phyloP scores from a whole-genome alignment of 2,113 vertebrate genomes.

The Anser cygnoides region DNA sequence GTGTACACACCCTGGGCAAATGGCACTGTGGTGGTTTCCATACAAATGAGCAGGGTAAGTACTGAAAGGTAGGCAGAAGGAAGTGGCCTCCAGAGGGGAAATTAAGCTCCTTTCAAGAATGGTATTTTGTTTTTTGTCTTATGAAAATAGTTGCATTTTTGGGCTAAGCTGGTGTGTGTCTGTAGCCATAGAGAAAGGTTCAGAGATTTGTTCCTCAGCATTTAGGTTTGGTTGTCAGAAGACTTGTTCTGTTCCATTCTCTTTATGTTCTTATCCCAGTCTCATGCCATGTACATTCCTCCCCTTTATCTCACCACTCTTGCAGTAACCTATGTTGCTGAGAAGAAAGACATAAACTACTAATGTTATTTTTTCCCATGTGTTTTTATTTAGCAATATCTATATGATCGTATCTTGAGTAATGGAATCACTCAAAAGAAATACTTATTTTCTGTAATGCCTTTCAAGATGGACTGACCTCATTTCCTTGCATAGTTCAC shows the following conservation, averaged over 20 bases:
- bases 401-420: not conserved
- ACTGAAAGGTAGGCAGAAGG: not conserved
- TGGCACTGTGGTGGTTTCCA: not conserved
- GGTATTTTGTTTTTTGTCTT: not conserved
- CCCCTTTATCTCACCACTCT: not conserved
- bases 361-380: not conserved
- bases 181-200: not conserved
- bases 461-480: not conserved
- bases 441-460: not conserved
- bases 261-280: not conserved
- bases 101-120: not conserved
- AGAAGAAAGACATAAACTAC: not conserved
- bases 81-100: not conserved
- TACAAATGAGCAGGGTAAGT: not conserved
- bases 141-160: not conserved
- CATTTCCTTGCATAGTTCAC: constrained; percentile 59
- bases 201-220: not conserved
- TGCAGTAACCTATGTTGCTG: not conserved
- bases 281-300: not conserved
- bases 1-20: not conserved
- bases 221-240: not conserved
- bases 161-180: not conserved
- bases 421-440: not conserved
- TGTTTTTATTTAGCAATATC: not conserved
- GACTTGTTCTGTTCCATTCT: not conserved